Evolutionary conservation across 2,888 invertebrate genomes (phyloP), one percentile per base, ranked within the genome.

Genomic region (Lasioglossum zephyrum): DNA sequence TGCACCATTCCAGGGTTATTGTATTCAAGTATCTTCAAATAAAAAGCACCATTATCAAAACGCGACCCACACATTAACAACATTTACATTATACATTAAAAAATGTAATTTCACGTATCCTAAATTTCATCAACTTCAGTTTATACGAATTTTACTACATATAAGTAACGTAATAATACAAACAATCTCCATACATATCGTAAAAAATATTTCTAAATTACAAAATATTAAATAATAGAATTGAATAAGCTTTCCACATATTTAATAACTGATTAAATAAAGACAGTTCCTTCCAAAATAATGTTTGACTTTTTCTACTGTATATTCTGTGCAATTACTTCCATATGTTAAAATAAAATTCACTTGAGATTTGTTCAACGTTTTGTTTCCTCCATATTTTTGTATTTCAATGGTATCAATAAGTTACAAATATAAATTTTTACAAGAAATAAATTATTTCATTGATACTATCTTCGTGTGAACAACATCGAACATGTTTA

Each of bases 41-140:
- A 73, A 86, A 87, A 87, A 86, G 87, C 83, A 86, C 76, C 78
- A 73, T 86, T 66, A 75, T 73, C 13, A 73, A 86, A 86, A 75
- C 41, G 49, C n/a, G n/a, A 39, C 36, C 41, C 36, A 60, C 85
- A 79, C 57, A 60, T 72, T 66, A 47, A 69, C 41, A 47, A 49
- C 36, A 53, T 36, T 47, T 66, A 86, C 69, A 66, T 53, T 53
- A 53, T 77, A 53, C 85, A 53, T 39, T 73, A 36, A 84, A 77
- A 63, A 47, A 57, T 78, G 70, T 63, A 47, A 49, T 70, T 70
- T 79, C 69, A 47, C 36, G 63, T 69, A 16, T 36, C 31, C 47
- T 73, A 39, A 73, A 63, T 79, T 78, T 78, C 18, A 16, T 41
- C 13, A 70, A 70, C 39, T 70, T 69, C 4, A 69, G 22, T 69